Base-by-base conservation (phyloP, 2,888 invertebrate genomes). In the Neoaliturus tenellus region DNA sequence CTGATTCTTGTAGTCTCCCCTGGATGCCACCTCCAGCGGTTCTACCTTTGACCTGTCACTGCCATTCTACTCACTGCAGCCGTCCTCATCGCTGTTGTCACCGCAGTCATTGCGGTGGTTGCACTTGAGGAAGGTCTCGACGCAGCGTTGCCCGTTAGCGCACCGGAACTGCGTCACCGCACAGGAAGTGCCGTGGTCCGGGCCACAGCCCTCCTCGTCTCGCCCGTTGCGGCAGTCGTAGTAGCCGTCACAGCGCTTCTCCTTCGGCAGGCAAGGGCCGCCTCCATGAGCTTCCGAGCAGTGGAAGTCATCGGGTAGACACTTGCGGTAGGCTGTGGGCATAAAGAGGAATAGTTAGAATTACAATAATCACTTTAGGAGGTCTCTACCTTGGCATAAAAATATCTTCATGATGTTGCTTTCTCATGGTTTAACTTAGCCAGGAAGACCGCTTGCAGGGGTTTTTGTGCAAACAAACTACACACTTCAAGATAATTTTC, bases 21-120 rank as follows among this genome's bases (percentile, higher is more conserved):
- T n/a, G n/a, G n/a, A n/a, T n/a, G n/a, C n/a, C n/a, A n/a, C n/a
- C n/a, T n/a, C n/a, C n/a, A n/a, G n/a, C n/a, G n/a, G n/a, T n/a
- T n/a, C n/a, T n/a, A n/a, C n/a, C n/a, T n/a, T n/a, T n/a, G n/a
- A n/a, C n/a, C n/a, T n/a, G n/a, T n/a, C n/a, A n/a, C n/a, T n/a
- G n/a, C n/a, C n/a, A 51, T 51, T 8, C 31, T 88, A 94, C 95
- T 93, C 90, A 97, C 97, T 96, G 93, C 98, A 98, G 87, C 94
- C 94, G 86, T 94, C 94, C 90, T 98, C 98, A 89, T 98, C 98
- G 0, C 97, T 96, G 90, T 96, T 96, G 91, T 98, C 97, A 0
- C 95, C 96, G 89, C 98, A 98, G 91, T 98, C 98, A 90, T 97
- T 95, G 89, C 94, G 95, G 91, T 98, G 97, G 91, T 98, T 97